phyloP scores from a whole-genome alignment of 2,113 vertebrate species.

The Chloroceryle aenea region DNA sequence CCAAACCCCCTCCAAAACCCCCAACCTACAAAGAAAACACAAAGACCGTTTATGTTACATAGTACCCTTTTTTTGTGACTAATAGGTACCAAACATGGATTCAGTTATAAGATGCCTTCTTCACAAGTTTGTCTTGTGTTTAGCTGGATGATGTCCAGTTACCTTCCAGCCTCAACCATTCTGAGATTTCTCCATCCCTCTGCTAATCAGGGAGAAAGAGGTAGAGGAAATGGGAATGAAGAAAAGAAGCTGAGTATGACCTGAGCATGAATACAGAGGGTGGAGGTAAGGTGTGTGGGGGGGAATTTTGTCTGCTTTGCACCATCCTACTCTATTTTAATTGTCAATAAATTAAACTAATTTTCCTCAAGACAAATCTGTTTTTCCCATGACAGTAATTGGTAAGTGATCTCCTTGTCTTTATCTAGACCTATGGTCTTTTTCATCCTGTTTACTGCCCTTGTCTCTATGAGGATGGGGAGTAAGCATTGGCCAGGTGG shows the following conservation, averaged over 20 bases:
- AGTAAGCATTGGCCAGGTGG: background rate
- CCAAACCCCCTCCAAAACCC: too few relatives aligned
- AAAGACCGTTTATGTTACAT: background rate
- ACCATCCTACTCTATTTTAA: background rate
- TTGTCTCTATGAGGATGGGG: accelerated
- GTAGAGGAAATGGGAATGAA: background rate
- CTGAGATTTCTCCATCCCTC: background rate
- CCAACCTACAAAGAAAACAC: background rate
- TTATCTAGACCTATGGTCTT: background rate
- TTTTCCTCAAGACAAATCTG: background rate
- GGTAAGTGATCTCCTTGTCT: too few relatives aligned
- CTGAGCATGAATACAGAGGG: background rate
- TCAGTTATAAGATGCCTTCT: background rate
- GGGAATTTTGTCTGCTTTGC: background rate
- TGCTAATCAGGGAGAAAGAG: background rate
- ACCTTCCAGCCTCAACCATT: background rate
- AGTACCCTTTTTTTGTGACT: background rate
- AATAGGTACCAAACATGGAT: background rate
- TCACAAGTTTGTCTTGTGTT: background rate
- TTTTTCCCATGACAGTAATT: too few relatives aligned
- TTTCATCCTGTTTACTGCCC: background rate
- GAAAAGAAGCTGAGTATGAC: background rate
- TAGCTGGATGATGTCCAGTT: background rate
- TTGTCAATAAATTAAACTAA: background rate
- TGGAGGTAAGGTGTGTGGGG: background rate